Evolutionary conservation across 1,140 invertebrate genomes (phyloP).

Genomic region (Euschistus heros): DNA sequence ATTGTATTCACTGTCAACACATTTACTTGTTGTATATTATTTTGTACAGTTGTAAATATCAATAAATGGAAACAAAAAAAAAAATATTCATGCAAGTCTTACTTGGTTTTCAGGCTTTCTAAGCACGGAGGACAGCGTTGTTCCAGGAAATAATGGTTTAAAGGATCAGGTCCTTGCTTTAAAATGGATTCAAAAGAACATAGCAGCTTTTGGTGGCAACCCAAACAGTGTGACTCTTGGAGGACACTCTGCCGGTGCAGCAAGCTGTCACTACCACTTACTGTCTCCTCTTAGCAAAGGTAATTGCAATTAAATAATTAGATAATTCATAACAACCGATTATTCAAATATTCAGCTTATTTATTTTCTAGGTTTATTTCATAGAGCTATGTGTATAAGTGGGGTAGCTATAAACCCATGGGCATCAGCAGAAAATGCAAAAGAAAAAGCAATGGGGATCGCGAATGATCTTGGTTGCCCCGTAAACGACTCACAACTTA

Average conservation of each 20-base stretch:
- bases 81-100: no score
- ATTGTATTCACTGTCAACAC: no score
- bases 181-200: no score
- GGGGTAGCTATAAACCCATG: background rate
- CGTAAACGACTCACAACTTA: slow-evolving; percentile 39
- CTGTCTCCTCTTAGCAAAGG: no score
- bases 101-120: slow-evolving; percentile 22
- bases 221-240: slow-evolving; percentile 21
- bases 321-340: no score
- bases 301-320: no score
- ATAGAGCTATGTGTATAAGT: background rate
- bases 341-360: no score
- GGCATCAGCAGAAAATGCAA: slow-evolving; percentile 42
- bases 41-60: no score
- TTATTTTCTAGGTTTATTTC: background rate
- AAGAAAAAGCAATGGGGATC: slow-evolving; percentile 53
- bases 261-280: slow-evolving; percentile 23
- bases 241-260: slow-evolving; percentile 21
- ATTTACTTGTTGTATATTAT: no score
- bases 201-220: slow-evolving; percentile 23
- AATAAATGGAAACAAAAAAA: no score
- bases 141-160: no score
- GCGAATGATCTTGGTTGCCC: slow-evolving; percentile 58
- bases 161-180: no score
- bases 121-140: slow-evolving; percentile 25